A percentile compares a stretch with the other conserved stretches of the same genome.
These are phyloP conservation scores for Lytechinus pictus DNA, from an alignment of 35 echinoderm and acorn worm species.

Conservation along the genomic window DNA sequence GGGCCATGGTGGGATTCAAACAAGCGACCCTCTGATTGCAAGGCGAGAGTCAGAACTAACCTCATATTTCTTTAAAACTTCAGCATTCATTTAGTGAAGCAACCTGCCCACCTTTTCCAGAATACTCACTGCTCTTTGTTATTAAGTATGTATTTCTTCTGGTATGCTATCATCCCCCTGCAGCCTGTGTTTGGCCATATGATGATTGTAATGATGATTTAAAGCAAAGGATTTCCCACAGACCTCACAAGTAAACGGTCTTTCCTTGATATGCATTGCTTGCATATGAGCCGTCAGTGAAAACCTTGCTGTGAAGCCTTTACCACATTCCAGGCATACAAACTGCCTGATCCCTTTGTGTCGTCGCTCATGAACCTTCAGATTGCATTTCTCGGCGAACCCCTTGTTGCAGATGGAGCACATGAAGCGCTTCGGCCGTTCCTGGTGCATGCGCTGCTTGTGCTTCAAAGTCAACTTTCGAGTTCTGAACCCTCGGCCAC, in stretches of 20 bases:
- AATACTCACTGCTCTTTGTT: no score
- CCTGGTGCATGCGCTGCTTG: neutral
- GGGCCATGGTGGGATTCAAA: no score
- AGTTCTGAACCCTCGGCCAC: neutral
- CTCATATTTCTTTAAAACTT: no score
- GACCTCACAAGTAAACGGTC: neutral
- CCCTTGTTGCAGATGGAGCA: neutral
- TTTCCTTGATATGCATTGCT: neutral
- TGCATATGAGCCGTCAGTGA: neutral
- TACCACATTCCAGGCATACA: constrained; percentile 9
- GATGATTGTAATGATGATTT: neutral
- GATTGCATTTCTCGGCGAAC: constrained; percentile 6
- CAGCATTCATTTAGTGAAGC: no score
- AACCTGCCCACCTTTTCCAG: no score
- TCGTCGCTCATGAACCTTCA: neutral
- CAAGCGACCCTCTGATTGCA: no score
- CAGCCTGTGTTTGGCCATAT: neutral
- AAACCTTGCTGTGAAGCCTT: neutral
- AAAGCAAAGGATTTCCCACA: neutral
- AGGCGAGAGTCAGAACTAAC: no score
- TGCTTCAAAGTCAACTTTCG: neutral
- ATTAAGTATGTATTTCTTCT: neutral
- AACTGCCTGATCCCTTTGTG: constrained; percentile 34
- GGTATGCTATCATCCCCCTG: neutral
- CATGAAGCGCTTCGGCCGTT: neutral